Evolutionary conservation across 2,797 vertebrate species (phyloP).

Genomic region (Podarcis lilfordi): DNA sequence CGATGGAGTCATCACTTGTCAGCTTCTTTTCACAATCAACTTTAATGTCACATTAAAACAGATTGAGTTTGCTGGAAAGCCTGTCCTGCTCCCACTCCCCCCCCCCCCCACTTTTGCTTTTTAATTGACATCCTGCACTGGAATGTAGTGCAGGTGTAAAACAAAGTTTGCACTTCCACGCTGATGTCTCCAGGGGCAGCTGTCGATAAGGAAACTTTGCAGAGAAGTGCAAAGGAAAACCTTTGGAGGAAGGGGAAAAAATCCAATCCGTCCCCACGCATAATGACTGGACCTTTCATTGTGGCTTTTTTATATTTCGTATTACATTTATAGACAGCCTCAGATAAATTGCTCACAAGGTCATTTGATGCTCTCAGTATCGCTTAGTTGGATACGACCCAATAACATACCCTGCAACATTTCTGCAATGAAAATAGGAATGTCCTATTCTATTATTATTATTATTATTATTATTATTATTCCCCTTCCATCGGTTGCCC

Average conservation of each 20-base stretch:
- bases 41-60: slow-evolving; percentile 7
- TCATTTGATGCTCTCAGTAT: too few relatives aligned
- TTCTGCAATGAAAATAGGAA: too few relatives aligned
- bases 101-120: background rate
- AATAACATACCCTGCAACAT: too few relatives aligned
- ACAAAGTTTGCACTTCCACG: background rate
- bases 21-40: background rate
- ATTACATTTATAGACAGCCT: background rate
- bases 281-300: background rate
- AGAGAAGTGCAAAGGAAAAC: background rate
- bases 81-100: background rate
- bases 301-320: background rate
- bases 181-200: background rate
- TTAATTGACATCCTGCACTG: background rate
- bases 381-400: too few relatives aligned
- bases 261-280: too few relatives aligned
- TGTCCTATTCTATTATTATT: too few relatives aligned
- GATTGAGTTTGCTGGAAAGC: background rate
- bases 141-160: background rate
- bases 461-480: too few relatives aligned
- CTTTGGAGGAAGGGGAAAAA: background rate
- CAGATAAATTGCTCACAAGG: background rate
- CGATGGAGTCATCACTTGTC: slow-evolving; percentile 10
- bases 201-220: background rate
- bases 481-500: too few relatives aligned